Percentiles rank a stretch among this genome's conserved stretches.
phyloP scores from a whole-genome alignment of 1,140 invertebrate genomes.

The Halesus radiatus region DNA sequence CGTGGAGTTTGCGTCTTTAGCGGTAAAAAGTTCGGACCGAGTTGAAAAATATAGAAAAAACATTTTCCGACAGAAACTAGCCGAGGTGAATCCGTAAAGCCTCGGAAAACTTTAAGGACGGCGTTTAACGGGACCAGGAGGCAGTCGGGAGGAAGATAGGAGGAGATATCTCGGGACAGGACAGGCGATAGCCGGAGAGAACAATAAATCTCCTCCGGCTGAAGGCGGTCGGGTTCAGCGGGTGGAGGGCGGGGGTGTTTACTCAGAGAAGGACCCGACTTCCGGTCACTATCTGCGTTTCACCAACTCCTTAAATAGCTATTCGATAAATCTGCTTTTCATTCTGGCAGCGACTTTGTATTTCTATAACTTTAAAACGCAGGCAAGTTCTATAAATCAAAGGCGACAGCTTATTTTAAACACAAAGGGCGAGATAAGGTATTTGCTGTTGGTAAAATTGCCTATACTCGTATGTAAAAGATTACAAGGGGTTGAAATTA shows the following conservation, averaged over 20 bases:
- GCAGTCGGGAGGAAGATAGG: neutral
- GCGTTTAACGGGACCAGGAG: slow-evolving; percentile 3
- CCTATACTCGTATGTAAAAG: no score
- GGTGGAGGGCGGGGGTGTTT: no score
- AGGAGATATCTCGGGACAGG: slow-evolving; percentile 23
- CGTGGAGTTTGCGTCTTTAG: slow-evolving; percentile 7
- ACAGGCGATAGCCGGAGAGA: slow-evolving; percentile 49
- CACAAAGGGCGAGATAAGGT: no score
- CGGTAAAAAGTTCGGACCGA: neutral
- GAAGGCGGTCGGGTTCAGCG: neutral
- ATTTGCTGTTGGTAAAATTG: no score
- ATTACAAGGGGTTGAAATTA: no score
- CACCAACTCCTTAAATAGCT: neutral
- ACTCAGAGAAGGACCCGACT: slow-evolving; percentile 11
- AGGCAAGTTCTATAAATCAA: neutral
- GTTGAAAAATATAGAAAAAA: slow-evolving; percentile 4
- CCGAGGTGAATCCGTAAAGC: slow-evolving; percentile 39
- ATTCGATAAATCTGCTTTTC: neutral
- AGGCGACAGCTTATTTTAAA: no score
- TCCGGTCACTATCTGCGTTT: slow-evolving; percentile 47
- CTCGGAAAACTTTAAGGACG: neutral
- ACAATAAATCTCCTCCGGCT: slow-evolving; percentile 52
- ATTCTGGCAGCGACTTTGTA: neutral
- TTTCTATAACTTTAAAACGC: neutral
- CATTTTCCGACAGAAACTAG: slow-evolving; percentile 7